phyloP scores from a whole-genome alignment of 2,797 vertebrate species.

The Morus bassanus region DNA sequence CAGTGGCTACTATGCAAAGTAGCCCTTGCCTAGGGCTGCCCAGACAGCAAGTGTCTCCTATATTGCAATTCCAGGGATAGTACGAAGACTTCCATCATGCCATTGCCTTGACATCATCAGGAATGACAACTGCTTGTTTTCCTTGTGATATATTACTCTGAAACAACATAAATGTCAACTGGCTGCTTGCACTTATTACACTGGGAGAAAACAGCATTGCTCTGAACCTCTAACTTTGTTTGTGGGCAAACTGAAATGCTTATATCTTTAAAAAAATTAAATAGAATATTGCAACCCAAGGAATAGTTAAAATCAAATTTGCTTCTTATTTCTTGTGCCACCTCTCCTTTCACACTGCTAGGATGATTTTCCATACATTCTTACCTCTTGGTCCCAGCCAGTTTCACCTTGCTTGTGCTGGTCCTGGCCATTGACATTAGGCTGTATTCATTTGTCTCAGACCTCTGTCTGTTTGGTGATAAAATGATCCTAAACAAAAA shows the following conservation, averaged over 20 bases:
- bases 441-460: not conserved
- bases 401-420: not conserved
- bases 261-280: not conserved
- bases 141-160: not conserved
- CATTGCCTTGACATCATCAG: conserved; percentile 47
- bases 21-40: not conserved
- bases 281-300: not conserved
- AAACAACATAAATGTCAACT: conserved; percentile 33
- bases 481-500: not conserved
- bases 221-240: not conserved
- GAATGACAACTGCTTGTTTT: conserved; percentile 41
- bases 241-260: not conserved
- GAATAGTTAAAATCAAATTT: not conserved
- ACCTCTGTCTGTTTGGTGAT: not conserved
- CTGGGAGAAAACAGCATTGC: not conserved
- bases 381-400: not conserved
- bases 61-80: not conserved
- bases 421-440: not conserved
- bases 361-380: not conserved
- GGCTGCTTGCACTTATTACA: not conserved
- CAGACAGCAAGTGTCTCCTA: not conserved
- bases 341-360: not conserved
- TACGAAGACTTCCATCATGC: not conserved
- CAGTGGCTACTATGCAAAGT: not conserved
- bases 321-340: not conserved